Evolutionary conservation across 2,888 invertebrate genomes (phyloP).

Genomic region (Malthinus flaveolus): DNA sequence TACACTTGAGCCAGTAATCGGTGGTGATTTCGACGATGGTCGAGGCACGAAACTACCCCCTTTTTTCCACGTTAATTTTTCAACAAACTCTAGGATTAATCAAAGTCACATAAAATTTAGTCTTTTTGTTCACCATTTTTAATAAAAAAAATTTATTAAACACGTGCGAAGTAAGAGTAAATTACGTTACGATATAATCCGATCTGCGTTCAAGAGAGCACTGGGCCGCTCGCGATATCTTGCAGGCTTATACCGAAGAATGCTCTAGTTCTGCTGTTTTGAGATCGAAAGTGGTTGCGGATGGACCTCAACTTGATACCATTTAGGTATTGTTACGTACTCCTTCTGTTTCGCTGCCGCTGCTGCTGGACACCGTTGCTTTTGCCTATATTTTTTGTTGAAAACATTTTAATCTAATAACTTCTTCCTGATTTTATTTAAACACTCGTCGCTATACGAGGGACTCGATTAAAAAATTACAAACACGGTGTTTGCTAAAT

Average conservation of each 20-base stretch:
- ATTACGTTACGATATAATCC: constrained; percentile 41
- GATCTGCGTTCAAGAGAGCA: constrained; percentile 47
- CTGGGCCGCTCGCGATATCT: constrained; percentile 48
- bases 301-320: constrained; percentile 49
- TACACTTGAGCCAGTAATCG: not conserved
- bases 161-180: constrained; percentile 35
- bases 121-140: not conserved
- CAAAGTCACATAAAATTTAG: too few species aligned
- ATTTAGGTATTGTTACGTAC: constrained; percentile 47
- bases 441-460: not conserved
- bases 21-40: not conserved
- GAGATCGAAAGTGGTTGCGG: constrained; percentile 54
- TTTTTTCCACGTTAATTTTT: too few species aligned
- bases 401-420: constrained; percentile 23
- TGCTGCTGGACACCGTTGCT: constrained; percentile 3
- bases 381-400: constrained; percentile 6
- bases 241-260: constrained; percentile 49
- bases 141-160: constrained; percentile 1
- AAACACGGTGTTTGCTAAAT: not conserved
- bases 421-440: constrained; percentile 45
- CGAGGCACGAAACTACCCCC: not conserved
- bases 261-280: constrained; percentile 50
- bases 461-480: not conserved
- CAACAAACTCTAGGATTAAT: too few species aligned
- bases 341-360: constrained; percentile 33